Evolutionary conservation across 92 coral and sea anemone species (phyloP).

Genomic region (Porites rus): DNA sequence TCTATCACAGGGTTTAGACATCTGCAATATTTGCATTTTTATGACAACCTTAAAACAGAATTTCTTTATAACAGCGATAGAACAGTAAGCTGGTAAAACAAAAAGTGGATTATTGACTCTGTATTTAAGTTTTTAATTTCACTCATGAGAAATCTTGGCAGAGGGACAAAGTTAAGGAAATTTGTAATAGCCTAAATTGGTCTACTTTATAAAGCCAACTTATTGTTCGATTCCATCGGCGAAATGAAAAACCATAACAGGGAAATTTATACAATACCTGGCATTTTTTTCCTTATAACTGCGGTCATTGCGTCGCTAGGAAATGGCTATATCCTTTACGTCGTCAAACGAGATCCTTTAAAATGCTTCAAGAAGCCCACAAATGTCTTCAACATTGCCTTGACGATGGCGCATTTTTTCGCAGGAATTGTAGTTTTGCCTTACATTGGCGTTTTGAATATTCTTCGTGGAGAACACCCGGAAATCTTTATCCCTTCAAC

Average conservation of each 20-base stretch:
- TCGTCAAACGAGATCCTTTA: slow-evolving; percentile 51
- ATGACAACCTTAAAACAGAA: slow-evolving; percentile 18
- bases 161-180: neutral
- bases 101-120: slow-evolving; percentile 6
- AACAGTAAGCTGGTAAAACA: slow-evolving; percentile 38
- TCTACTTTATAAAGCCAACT: no score
- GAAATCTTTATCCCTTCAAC: neutral
- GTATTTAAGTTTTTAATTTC: neutral
- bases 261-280: neutral
- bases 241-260: neutral
- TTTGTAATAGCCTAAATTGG: neutral
- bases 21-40: slow-evolving; percentile 11
- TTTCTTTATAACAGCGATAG: neutral
- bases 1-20: neutral
- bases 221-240: no score
- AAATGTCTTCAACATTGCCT: slow-evolving; percentile 28
- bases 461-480: slow-evolving; percentile 15
- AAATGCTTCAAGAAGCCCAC: slow-evolving; percentile 51
- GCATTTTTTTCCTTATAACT: slow-evolving; percentile 10
- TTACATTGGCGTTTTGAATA: slow-evolving; percentile 30
- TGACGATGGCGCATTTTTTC: slow-evolving; percentile 22
- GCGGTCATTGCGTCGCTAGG: slow-evolving; percentile 27
- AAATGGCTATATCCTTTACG: slow-evolving; percentile 39
- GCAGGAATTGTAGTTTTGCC: slow-evolving; percentile 20
- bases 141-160: no score